Conservation (phyloP, 2,797 vertebrate species). For the Enoplosus armatus region DNA sequence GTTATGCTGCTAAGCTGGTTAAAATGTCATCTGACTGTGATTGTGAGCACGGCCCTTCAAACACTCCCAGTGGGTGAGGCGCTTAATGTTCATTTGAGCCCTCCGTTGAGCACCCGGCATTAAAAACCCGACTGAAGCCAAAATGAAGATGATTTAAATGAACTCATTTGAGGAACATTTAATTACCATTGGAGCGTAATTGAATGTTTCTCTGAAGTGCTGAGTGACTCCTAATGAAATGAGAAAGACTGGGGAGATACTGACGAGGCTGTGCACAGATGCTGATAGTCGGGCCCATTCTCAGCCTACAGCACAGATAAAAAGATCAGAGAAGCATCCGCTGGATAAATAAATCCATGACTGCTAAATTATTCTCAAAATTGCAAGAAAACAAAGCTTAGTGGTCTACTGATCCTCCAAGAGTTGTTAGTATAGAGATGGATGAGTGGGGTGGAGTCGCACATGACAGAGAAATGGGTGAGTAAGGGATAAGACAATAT, state of each 20-base stretch:
- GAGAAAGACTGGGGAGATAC: slow-evolving; percentile 66
- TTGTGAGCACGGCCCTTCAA: slow-evolving; percentile 69
- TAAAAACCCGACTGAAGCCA: slow-evolving; percentile 74
- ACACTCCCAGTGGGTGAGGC: slow-evolving; percentile 69
- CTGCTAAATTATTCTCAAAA: slow-evolving; percentile 47
- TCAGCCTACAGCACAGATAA: slow-evolving; percentile 44
- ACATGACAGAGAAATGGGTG: slow-evolving; percentile 22
- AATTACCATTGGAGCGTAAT: slow-evolving; percentile 82
- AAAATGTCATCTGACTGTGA: slow-evolving; percentile 79
- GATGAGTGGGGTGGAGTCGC: slow-evolving; percentile 19
- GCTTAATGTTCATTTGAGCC: slow-evolving; percentile 75
- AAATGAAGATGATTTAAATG: slow-evolving; percentile 84
- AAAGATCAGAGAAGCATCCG: slow-evolving; percentile 36
- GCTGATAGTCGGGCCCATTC: slow-evolving; percentile 45
- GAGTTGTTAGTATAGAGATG: not conserved
- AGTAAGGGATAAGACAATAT: slow-evolving; percentile 37
- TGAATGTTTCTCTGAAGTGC: slow-evolving; percentile 84
- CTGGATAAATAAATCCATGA: slow-evolving; percentile 54
- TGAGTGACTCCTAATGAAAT: slow-evolving; percentile 84
- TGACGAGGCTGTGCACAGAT: slow-evolving; percentile 56
- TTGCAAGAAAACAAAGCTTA: not conserved
- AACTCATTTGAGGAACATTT: slow-evolving; percentile 84
- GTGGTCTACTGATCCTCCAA: not conserved
- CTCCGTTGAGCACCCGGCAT: slow-evolving; percentile 60
- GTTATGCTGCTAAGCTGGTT: slow-evolving; percentile 67